These are phyloP conservation scores for Ptychodera flava DNA, from an alignment of 35 echinoderm and acorn worm species.

Conservation along the genomic window DNA sequence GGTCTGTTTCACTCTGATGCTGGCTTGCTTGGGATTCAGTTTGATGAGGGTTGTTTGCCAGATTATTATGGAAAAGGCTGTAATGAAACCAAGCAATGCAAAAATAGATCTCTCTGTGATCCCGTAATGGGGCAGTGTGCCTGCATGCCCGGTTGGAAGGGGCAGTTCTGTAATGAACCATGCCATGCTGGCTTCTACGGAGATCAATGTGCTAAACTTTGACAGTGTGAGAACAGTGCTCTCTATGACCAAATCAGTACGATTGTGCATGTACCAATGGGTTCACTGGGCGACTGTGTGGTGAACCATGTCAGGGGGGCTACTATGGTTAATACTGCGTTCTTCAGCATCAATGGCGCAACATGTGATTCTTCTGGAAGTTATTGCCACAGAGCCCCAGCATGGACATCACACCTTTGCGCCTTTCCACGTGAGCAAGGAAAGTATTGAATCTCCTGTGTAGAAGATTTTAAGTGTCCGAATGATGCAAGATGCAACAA, in stretches of 20 bases:
- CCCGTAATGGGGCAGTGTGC: conserved; percentile 20
- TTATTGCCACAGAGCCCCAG: conserved; percentile 29
- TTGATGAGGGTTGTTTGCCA: conserved; percentile 35
- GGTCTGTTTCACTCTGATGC: conserved; percentile 4
- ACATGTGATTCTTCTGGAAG: conserved; percentile 59
- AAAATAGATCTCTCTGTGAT: conserved; percentile 22
- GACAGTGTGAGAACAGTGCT: conserved; percentile 66
- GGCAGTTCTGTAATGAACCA: conserved; percentile 47
- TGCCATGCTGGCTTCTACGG: conserved; percentile 60
- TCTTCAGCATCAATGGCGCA: conserved; percentile 49
- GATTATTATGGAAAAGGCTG: conserved; percentile 26
- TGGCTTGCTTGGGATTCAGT: conserved; percentile 29
- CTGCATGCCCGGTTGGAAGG: conserved; percentile 22
- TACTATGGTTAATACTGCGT: conserved; percentile 58
- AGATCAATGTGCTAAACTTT: conserved; percentile 41
- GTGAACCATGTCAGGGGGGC: conserved; percentile 43
- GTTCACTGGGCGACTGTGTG: conserved; percentile 47
- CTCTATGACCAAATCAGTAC: conserved; percentile 43
- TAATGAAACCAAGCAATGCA: conserved; percentile 27
- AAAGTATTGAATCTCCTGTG: conserved; percentile 38
- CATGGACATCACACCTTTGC: conserved; percentile 26
- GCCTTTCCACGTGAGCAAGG: conserved; percentile 17
- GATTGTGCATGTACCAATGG: conserved; percentile 58
- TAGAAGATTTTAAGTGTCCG: conserved; percentile 40
- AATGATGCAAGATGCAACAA: conserved; percentile 47